A percentile compares a stretch with the other conserved stretches of the same genome.
Conservation (phyloP, 2,888 invertebrate genomes). For the Rapana venosa region DNA sequence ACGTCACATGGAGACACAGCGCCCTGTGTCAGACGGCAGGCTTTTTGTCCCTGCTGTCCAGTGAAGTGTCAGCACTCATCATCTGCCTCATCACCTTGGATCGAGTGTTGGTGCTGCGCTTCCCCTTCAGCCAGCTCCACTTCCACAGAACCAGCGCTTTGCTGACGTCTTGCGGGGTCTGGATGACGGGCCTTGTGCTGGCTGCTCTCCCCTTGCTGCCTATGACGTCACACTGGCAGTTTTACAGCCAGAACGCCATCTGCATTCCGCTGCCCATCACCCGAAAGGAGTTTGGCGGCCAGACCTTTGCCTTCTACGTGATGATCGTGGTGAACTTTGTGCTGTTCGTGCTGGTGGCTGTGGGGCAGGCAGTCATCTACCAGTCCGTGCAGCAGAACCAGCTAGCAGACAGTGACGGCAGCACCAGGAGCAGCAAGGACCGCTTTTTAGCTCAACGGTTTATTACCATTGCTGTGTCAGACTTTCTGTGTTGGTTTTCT, state of each 20-base stretch:
- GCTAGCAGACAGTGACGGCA: neutral
- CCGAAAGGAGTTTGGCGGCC: conserved; percentile 69
- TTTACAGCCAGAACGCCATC: conserved; percentile 69
- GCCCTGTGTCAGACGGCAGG: conserved; percentile 58
- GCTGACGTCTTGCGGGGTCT: conserved; percentile 57
- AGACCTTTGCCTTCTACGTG: conserved; percentile 74
- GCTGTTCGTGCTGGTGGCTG: conserved; percentile 69
- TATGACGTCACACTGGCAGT: conserved; percentile 57
- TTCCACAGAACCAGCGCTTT: conserved; percentile 62
- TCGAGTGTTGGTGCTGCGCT: conserved; percentile 83
- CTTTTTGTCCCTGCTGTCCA: conserved; percentile 76
- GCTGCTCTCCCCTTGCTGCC: conserved; percentile 71
- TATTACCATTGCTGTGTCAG: neutral
- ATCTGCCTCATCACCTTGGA: conserved; percentile 83
- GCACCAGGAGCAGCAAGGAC: neutral
- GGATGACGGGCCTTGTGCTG: conserved; percentile 64
- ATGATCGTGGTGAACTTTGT: conserved; percentile 73
- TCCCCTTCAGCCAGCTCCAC: conserved; percentile 79
- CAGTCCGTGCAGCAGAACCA: conserved; percentile 45
- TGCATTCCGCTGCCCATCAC: conserved; percentile 76
- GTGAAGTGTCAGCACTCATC: conserved; percentile 83
- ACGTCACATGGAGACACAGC: conserved; percentile 58
- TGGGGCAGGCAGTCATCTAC: conserved; percentile 74
- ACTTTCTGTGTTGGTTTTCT: conserved; percentile 1
- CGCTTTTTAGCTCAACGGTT: neutral